These are phyloP conservation scores for Galemys pyrenaicus DNA, from an alignment of 2,113 vertebrate genomes.

Conservation along the genomic window DNA sequence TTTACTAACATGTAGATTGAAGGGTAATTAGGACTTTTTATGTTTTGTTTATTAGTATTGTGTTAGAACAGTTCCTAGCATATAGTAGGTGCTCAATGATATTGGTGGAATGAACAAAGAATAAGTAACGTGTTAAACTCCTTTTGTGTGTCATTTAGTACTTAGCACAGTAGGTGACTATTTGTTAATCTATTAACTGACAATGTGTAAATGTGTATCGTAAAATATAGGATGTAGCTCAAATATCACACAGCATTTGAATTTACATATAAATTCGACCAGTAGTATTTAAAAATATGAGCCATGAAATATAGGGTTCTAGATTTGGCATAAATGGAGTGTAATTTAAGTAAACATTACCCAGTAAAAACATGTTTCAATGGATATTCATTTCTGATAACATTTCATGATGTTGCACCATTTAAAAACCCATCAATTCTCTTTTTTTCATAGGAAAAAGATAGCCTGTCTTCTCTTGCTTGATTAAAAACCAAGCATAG, in stretches of 20 bases:
- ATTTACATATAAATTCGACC: not conserved
- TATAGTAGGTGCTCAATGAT: not conserved
- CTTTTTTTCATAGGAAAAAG: not conserved
- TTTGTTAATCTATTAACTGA: not conserved
- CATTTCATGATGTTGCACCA: not conserved
- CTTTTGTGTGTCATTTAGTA: not conserved
- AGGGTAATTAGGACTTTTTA: not conserved
- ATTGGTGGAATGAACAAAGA: not conserved
- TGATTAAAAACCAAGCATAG: conserved; percentile 47
- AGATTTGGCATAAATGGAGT: conserved; percentile 29
- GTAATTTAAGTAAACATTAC: not conserved
- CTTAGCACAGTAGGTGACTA: not conserved
- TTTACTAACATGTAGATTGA: not conserved
- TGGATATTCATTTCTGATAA: conserved; percentile 11
- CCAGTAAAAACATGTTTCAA: conserved; percentile 14
- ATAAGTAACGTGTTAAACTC: not conserved
- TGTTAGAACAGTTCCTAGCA: not conserved
- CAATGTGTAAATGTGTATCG: not conserved
- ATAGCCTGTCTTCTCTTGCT: not conserved
- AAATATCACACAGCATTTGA: not conserved
- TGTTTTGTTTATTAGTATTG: not conserved
- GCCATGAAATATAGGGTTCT: not conserved
- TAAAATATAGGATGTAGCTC: not conserved
- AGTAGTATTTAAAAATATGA: conserved; percentile 45
- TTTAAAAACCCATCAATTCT: conserved; percentile 30